These are phyloP conservation scores for Lamproptera curius DNA, from an alignment of 2,888 invertebrate genomes.

Conservation along the genomic window DNA sequence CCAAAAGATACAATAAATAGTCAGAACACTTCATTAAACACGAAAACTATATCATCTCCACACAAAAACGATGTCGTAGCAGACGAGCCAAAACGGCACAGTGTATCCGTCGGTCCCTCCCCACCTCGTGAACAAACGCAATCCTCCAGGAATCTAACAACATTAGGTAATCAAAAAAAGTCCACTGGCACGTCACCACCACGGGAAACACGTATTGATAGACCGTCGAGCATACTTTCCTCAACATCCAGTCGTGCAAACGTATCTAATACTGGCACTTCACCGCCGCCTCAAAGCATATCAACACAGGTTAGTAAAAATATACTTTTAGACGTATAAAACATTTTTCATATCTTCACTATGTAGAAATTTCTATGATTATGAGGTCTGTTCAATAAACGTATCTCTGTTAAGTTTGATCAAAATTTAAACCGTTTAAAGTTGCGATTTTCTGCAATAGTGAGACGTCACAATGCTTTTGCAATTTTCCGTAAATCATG, in stretches of 20 bases:
- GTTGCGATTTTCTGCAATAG: no score
- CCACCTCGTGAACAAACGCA: slow-evolving; percentile 48
- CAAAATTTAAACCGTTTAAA: no score
- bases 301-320: slow-evolving; percentile 87
- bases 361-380: no score
- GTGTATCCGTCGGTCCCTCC: slow-evolving; percentile 57
- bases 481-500: no score
- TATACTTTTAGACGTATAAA: no score
- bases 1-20: slow-evolving; percentile 45
- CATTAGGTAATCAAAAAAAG: slow-evolving; percentile 51
- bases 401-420: no score
- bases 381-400: no score
- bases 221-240: slow-evolving; percentile 34
- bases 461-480: no score
- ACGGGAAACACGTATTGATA: slow-evolving; percentile 32
- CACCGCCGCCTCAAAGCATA: slow-evolving; percentile 91
- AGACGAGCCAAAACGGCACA: slow-evolving; percentile 42
- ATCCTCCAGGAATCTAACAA: slow-evolving; percentile 19
- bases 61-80: slow-evolving; percentile 27
- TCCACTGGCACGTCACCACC: slow-evolving; percentile 74
- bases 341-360: no score
- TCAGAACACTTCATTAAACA: slow-evolving; percentile 30
- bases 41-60: slow-evolving; percentile 37
- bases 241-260: slow-evolving; percentile 42
- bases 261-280: slow-evolving; percentile 85